Conservation (phyloP, 2,797 vertebrate genomes). For the Oreochromis mossambicus region DNA sequence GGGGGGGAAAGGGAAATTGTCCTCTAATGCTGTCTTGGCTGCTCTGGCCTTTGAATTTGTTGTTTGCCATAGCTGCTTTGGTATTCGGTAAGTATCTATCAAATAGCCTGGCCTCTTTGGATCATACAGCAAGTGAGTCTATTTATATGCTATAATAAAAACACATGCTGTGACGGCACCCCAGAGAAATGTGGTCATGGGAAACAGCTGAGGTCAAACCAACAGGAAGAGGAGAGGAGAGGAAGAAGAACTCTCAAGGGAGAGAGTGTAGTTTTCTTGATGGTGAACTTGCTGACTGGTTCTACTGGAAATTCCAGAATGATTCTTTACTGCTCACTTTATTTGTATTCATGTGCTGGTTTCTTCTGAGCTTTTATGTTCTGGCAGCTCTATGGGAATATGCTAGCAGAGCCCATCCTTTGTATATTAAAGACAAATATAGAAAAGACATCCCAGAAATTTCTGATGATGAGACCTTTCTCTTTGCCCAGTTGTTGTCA, state of each 20-base stretch:
- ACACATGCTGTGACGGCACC: slow-evolving; percentile 17
- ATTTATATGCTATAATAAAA: slow-evolving; percentile 41
- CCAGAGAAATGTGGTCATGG: slow-evolving; percentile 61
- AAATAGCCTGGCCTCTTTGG: slow-evolving; percentile 18
- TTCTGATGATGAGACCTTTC: neutral
- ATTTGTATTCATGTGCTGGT: neutral
- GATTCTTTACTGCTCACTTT: neutral
- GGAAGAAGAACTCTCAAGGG: slow-evolving; percentile 39
- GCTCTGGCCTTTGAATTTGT: neutral
- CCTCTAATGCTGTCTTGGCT: slow-evolving; percentile 19
- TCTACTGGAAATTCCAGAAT: neutral
- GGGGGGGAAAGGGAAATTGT: slow-evolving; percentile 25
- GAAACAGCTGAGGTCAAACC: slow-evolving; percentile 62
- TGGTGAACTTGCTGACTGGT: slow-evolving; percentile 13
- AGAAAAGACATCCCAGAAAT: neutral
- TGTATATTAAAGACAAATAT: neutral
- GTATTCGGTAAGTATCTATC: slow-evolving; percentile 13
- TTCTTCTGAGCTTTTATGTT: neutral
- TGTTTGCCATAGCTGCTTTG: slow-evolving; percentile 7
- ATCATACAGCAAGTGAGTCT: slow-evolving; percentile 13
- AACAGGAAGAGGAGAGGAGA: slow-evolving; percentile 37
- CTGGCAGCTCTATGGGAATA: slow-evolving; percentile 2
- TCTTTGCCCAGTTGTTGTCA: neutral
- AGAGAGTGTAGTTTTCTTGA: neutral
- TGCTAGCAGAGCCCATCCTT: neutral